These are phyloP conservation scores for Heliconius nattereri DNA, from an alignment of 1,140 invertebrate genomes.

Conservation along the genomic window DNA sequence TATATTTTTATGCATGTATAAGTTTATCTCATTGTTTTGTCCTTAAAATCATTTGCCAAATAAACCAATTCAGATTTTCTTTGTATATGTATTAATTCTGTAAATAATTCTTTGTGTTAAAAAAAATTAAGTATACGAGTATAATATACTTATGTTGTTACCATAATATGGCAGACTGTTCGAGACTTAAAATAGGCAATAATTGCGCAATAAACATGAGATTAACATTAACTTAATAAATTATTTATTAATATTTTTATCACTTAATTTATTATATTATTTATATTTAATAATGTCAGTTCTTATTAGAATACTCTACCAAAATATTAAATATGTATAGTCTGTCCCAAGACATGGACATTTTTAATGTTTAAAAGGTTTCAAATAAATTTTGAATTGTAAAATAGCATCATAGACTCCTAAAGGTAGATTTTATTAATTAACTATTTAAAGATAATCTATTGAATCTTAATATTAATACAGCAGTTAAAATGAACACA, in stretches of 20 bases:
- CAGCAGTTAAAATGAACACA: no score
- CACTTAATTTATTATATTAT: neutral
- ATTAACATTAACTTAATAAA: neutral
- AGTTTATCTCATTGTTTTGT: no score
- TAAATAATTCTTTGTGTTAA: no score
- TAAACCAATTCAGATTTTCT: no score
- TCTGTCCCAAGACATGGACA: neutral
- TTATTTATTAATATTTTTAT: neutral
- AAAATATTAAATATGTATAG: neutral
- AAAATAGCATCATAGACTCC: no score
- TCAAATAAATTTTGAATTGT: neutral
- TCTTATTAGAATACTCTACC: neutral
- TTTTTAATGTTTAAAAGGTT: neutral
- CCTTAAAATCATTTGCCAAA: no score
- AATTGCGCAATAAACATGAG: neutral
- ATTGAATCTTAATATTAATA: no score
- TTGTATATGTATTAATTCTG: no score
- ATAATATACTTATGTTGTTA: neutral
- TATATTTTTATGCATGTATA: no score
- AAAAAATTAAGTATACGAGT: no score
- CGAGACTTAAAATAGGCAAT: neutral
- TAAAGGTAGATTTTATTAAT: no score
- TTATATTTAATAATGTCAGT: slow-evolving; percentile 19
- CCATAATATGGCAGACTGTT: neutral
- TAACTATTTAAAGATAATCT: no score